Percentiles rank a stretch among this genome's conserved stretches.
Conservation (phyloP, 1,140 invertebrate species). For the Rhagoletis zephyria region DNA sequence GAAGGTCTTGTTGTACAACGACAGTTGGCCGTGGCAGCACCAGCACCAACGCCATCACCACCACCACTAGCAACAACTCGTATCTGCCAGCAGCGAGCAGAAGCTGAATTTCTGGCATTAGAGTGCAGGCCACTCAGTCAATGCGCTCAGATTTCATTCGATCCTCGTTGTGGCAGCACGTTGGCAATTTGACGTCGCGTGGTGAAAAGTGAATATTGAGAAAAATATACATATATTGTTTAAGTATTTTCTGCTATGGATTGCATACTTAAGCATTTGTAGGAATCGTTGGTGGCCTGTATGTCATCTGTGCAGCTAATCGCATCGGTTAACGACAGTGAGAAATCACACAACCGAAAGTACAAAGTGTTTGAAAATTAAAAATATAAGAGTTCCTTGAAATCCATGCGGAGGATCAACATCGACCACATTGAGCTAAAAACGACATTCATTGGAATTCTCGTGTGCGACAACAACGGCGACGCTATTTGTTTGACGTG, state of each 20-base stretch:
- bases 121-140: conserved; percentile 23
- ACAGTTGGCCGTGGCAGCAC: not conserved
- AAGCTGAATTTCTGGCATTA: conserved; percentile 44
- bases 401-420: conserved; percentile 15
- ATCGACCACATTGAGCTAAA: not conserved
- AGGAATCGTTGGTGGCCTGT: not conserved
- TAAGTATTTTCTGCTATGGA: not conserved
- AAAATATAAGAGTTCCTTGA: conserved; percentile 3
- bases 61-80: not conserved
- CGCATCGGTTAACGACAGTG: not conserved
- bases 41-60: not conserved
- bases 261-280: not conserved
- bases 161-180: conserved; percentile 53
- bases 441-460: conserved; percentile 45
- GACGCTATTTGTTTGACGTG: conserved; percentile 39
- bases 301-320: not conserved
- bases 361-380: not conserved
- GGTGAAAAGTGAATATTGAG: conserved; percentile 25
- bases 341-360: not conserved
- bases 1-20: not conserved
- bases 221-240: not conserved
- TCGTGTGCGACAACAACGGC: conserved; percentile 39
- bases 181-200: conserved; percentile 18
- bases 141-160: conserved; percentile 56
- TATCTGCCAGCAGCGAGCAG: conserved; percentile 5